A percentile compares a stretch with the other conserved stretches of the same genome.
Conservation (phyloP, 2,888 invertebrate genomes). For the Formica aserva region DNA sequence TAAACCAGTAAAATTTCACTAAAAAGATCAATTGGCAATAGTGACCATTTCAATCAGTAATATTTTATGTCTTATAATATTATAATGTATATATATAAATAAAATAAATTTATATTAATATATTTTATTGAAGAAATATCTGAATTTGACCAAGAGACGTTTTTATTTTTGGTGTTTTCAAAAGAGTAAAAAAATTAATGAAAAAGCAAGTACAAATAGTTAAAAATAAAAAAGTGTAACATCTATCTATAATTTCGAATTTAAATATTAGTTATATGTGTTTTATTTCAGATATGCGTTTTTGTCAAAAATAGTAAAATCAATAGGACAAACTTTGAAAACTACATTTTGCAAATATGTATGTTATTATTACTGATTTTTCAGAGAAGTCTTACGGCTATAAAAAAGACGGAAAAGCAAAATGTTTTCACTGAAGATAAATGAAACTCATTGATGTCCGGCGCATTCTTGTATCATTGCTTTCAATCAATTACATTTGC, state of each 20-base stretch:
- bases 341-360: neutral
- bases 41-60: neutral
- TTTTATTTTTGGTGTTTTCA: no score
- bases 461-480: neutral
- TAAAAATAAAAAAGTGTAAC: neutral
- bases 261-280: neutral
- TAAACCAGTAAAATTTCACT: neutral
- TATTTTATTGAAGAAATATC: neutral
- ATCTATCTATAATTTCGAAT: neutral
- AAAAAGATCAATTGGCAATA: neutral
- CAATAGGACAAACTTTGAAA: neutral
- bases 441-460: neutral
- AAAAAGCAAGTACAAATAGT: neutral
- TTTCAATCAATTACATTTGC: neutral
- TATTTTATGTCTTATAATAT: neutral
- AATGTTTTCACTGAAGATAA: neutral
- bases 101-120: neutral
- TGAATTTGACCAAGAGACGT: no score
- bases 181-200: neutral
- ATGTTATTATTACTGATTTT: neutral
- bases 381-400: neutral
- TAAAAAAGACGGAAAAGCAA: no score
- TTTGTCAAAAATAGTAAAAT: neutral
- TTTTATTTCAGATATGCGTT: neutral
- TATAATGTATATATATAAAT: neutral